A percentile compares a stretch with the other conserved stretches of the same genome.
Conservation (phyloP, 2,797 vertebrate species). For the Xiphophorus birchmanni region DNA sequence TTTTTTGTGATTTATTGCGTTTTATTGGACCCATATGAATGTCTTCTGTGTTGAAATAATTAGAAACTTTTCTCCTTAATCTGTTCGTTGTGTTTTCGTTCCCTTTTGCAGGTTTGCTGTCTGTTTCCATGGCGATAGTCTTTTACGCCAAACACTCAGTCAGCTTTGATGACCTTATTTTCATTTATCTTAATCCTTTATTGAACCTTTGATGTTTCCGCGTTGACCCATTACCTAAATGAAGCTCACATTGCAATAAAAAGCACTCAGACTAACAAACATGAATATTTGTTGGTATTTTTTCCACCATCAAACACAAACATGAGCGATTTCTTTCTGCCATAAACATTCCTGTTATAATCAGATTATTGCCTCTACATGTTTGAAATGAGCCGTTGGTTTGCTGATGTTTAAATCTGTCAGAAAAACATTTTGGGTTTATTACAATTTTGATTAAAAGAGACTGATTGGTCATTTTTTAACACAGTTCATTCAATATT, state of each 20-base stretch:
- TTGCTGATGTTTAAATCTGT: constrained; percentile 34
- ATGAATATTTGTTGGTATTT: neutral
- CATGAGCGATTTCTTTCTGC: neutral
- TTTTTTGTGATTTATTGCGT: neutral
- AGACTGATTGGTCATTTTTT: constrained; percentile 40
- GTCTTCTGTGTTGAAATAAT: neutral
- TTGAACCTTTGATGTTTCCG: constrained; percentile 2
- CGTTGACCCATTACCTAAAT: neutral
- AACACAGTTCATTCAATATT: constrained; percentile 1
- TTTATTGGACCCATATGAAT: neutral
- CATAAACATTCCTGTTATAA: neutral
- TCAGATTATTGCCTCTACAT: neutral
- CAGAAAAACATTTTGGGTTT: constrained; percentile 34
- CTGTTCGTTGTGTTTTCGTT: too few relatives aligned
- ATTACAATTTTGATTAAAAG: constrained; percentile 64
- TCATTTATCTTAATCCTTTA: neutral
- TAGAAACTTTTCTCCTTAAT: neutral
- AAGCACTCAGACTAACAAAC: neutral
- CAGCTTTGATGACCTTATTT: constrained; percentile 8
- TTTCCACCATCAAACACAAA: neutral
- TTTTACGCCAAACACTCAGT: neutral
- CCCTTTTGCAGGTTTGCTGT: neutral
- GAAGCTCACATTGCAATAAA: neutral
- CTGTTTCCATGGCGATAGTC: neutral
- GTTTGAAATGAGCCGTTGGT: constrained; percentile 17